phyloP scores from a whole-genome alignment of 2,797 vertebrate genomes.

The Lagocephalus sceleratus region DNA sequence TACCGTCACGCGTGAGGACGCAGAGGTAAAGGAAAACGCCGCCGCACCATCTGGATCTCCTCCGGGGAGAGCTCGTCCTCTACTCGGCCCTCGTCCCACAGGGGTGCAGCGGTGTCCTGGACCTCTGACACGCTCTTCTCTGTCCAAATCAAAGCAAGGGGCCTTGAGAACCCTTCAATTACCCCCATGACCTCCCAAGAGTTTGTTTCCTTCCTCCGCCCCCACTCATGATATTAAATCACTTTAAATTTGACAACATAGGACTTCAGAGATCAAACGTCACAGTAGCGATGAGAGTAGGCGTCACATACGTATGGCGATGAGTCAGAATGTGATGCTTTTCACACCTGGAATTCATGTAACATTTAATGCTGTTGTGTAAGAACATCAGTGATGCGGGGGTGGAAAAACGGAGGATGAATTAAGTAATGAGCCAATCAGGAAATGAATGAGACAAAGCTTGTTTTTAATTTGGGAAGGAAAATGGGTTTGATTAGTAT shows the following conservation, averaged over 20 bases:
- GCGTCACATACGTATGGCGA: not conserved
- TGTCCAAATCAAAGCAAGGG: constrained; percentile 38
- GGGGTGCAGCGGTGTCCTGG: constrained; percentile 65
- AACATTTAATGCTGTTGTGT: too few species aligned
- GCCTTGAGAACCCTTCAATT: not conserved
- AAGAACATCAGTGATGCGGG: too few species aligned
- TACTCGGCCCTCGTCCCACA: constrained; percentile 82
- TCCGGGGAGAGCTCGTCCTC: constrained; percentile 96
- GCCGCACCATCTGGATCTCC: constrained; percentile 93
- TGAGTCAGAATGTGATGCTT: not conserved
- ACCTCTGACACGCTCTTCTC: constrained; percentile 78
- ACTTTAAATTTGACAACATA: not conserved
- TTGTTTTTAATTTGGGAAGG: too few species aligned
- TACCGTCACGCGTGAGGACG: not conserved
- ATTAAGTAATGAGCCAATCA: too few species aligned
- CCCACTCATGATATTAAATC: not conserved
- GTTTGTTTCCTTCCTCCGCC: not conserved
- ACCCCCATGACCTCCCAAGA: not conserved
- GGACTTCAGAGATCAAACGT: not conserved
- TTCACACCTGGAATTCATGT: not conserved
- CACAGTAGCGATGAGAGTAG: not conserved
- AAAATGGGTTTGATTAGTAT: too few species aligned
- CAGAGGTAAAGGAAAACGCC: not conserved
- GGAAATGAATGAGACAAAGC: too few species aligned
- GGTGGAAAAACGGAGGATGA: too few species aligned